Percentiles rank a stretch among this genome's conserved stretches.
Conservation (phyloP, 2,113 vertebrate genomes). For the Vulpes ferrilata region DNA sequence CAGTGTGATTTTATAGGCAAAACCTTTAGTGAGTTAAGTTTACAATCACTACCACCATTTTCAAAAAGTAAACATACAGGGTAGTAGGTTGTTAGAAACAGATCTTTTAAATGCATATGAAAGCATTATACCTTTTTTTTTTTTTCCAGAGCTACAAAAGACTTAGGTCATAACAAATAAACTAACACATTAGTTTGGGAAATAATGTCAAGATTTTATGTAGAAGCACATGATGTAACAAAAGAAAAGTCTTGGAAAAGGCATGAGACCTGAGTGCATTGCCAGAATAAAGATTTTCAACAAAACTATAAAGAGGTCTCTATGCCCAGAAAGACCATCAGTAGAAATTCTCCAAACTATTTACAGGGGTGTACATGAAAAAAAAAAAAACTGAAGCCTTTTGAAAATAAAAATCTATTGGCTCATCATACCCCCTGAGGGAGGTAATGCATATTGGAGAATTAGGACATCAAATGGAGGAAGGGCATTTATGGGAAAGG, state of each 20-base stretch:
- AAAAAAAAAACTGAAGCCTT: not conserved
- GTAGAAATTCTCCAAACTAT: not conserved
- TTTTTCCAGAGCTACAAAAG: not conserved
- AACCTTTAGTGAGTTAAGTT: not conserved
- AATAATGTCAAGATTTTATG: not conserved
- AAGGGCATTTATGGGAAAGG: not conserved
- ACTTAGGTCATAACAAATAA: not conserved
- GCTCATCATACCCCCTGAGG: not conserved
- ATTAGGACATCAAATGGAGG: not conserved
- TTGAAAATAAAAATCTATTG: not conserved
- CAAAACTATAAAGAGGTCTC: not conserved
- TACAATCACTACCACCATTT: not conserved
- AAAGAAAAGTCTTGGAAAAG: not conserved
- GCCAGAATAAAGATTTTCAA: not conserved
- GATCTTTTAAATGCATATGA: not conserved
- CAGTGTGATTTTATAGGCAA: not conserved
- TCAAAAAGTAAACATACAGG: not conserved
- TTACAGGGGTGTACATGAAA: not conserved
- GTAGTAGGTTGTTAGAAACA: constrained; percentile 1
- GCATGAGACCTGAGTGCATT: not conserved
- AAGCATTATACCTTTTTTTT: not conserved
- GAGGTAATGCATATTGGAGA: not conserved
- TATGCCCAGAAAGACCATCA: not conserved
- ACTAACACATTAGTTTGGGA: not conserved
- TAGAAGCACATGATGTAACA: accelerated